Evolutionary conservation across 2,113 vertebrate species (phyloP), one percentile per base, ranked within the genome.

Genomic region (Equus przewalskii): DNA sequence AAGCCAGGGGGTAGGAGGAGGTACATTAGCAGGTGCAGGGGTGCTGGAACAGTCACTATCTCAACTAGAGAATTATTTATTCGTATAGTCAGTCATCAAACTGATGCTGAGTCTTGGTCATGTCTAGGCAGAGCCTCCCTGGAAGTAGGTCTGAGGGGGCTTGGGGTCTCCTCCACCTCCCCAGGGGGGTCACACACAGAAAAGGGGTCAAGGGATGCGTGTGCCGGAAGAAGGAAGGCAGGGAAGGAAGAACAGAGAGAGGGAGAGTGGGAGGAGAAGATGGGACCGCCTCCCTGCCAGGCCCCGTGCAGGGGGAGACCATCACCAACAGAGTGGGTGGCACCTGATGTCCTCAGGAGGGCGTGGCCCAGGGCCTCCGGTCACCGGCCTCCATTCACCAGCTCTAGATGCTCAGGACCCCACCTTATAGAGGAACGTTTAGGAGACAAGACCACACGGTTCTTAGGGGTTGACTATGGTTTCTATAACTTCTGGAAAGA

Each of bases 1-100:
- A 10, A 41, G 49, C 58, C 28, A 2, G 5, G 21, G 5, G 5
- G 1, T 0, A 4, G 22, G 9, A 2, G 7, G 30, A 4, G 26
- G 3, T 6, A 26, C 28, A 7, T 7, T 0, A 0, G 16, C 13
- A 65, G 26, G 18, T 18, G 4, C 18, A 1, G 33, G 11, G 54
- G 44, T 0, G 12, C 58, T 0, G 6, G 79, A 28, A 26, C 51
- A 62, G 19, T 28, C 62, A 18, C 6, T 1, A 67, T 21, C 69
- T 58, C 70, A 2, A 22, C 9, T 22, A 12, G 22, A 64, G 10
- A 69, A 44, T 15, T 18, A 56, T 18, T 44, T 30, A 8, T 24
- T 21, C 41, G 36, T 0, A 30, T 0, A 3, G 16, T 18, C 76
- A 7, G 11, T 6, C n/a, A 15, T 22, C 54, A 30, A 46, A 28